Evolutionary conservation across 2,888 invertebrate genomes (phyloP).

Genomic region (Amiota mariae): DNA sequence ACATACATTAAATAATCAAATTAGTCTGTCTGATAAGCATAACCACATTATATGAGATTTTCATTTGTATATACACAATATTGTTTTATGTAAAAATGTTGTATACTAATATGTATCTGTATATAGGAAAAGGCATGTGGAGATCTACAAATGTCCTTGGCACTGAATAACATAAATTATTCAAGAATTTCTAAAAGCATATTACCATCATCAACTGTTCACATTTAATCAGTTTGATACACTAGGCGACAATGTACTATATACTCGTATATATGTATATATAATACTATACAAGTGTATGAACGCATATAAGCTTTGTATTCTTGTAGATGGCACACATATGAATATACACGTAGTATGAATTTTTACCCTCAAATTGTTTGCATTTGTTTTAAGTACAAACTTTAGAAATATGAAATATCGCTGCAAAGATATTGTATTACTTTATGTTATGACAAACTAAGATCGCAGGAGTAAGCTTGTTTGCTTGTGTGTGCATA

Average conservation of each 20-base stretch:
- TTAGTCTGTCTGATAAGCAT: no score
- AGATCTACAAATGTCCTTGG: slow-evolving; percentile 22
- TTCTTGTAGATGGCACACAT: slow-evolving; percentile 6
- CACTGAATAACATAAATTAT: slow-evolving; percentile 70
- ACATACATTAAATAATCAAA: no score
- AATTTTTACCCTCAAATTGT: slow-evolving; percentile 23
- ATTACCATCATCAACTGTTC: slow-evolving; percentile 57
- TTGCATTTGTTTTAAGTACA: slow-evolving; percentile 30
- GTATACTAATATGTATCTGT: no score
- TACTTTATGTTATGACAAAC: no score
- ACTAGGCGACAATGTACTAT: slow-evolving; percentile 38
- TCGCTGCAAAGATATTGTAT: no score
- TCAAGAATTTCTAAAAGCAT: slow-evolving; percentile 70
- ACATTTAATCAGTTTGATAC: slow-evolving; percentile 60
- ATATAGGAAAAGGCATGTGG: no score
- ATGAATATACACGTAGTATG: background rate
- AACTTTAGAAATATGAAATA: slow-evolving; percentile 10
- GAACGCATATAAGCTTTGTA: slow-evolving; percentile 29
- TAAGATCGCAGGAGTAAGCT: background rate
- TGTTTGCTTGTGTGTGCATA: slow-evolving; percentile 30
- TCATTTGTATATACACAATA: slow-evolving; percentile 52
- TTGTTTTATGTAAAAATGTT: background rate
- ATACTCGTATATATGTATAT: slow-evolving; percentile 15
- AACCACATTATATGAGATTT: slow-evolving; percentile 44
- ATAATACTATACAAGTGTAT: background rate